Evolutionary conservation across 2,888 invertebrate species (phyloP).

Genomic region (Diadegma fenestrale): DNA sequence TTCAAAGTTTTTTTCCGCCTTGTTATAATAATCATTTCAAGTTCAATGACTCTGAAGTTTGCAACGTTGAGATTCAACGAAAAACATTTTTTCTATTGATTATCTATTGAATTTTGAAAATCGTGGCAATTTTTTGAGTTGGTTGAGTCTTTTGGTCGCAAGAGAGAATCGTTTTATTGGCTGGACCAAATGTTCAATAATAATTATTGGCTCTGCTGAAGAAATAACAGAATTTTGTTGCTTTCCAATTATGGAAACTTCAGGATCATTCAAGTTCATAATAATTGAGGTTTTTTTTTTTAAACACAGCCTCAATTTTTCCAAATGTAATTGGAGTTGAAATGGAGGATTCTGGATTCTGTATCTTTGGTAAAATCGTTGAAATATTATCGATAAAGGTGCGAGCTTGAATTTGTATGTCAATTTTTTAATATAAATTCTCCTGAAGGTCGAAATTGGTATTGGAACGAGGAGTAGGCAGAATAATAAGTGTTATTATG

Average conservation of each 20-base stretch:
- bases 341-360: neutral
- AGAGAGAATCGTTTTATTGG: too few species aligned
- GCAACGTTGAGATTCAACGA: too few species aligned
- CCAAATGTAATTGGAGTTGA: neutral
- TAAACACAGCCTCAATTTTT: neutral
- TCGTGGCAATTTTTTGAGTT: too few species aligned
- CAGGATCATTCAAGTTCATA: too few species aligned
- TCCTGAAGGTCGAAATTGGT: neutral
- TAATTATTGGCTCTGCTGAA: too few species aligned
- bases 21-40: conserved; percentile 8
- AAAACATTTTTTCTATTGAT: too few species aligned
- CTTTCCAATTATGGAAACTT: too few species aligned
- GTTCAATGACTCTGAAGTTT: too few species aligned
- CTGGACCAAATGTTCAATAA: too few species aligned
- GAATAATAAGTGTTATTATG: neutral
- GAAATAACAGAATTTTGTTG: too few species aligned
- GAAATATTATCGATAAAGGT: neutral
- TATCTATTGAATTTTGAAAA: too few species aligned
- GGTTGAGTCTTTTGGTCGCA: too few species aligned
- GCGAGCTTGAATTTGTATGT: neutral
- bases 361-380: neutral
- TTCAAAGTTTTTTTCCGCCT: neutral
- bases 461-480: neutral
- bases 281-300: neutral
- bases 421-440: neutral